Base-by-base conservation (phyloP, 1,140 invertebrate genomes). In the Harpegnathos saltator region DNA sequence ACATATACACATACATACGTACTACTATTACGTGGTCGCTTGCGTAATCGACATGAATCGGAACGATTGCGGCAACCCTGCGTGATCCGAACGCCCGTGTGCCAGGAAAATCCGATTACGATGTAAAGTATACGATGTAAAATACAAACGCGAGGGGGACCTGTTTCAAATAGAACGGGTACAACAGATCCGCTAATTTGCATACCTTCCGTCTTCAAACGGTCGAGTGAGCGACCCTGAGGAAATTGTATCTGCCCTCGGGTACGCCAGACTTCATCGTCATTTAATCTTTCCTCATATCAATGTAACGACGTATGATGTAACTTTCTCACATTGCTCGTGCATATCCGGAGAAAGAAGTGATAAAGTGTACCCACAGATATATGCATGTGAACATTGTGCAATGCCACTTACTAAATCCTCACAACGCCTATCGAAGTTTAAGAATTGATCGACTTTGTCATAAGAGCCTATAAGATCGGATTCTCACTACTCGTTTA, bases 171-270 rank as follows among this genome's bases (percentile, higher is more conserved):
- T 84, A 62, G 85, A 87, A 74, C 50, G 17, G 33, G 44, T 7
- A 85, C 86, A 87, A 87, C 86, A 80, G 19, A 71, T 52, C 52
- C 44, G 24, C 38, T 69, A 19, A 87, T 87, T 87, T 87, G 56
- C 86, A 87, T 87, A 80, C 72, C 82, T 68, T 24, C 66, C 19
- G 17, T 22, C 33, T 50, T 54, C 26, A 44, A 44, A 26, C 12
- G 2, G 63, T 7, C 19, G 77, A 19, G 33, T 61, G 54, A 26
- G 3, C 58, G 14, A 44, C 14, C 29, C 38, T 44, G 38, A 44
- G 38, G 38, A 44, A 44, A 44, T 44, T 11, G 38, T 44, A 11
- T 9, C 38, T 44, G 38, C 38, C 38, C 38, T 54, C 15, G n/a
- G n/a, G n/a, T n/a, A 5, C 4, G 52, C 52, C 15, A 19, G 54